These are phyloP conservation scores for Onthophagus sagittarius DNA, from an alignment of 2,888 invertebrate genomes.

Conservation along the genomic window DNA sequence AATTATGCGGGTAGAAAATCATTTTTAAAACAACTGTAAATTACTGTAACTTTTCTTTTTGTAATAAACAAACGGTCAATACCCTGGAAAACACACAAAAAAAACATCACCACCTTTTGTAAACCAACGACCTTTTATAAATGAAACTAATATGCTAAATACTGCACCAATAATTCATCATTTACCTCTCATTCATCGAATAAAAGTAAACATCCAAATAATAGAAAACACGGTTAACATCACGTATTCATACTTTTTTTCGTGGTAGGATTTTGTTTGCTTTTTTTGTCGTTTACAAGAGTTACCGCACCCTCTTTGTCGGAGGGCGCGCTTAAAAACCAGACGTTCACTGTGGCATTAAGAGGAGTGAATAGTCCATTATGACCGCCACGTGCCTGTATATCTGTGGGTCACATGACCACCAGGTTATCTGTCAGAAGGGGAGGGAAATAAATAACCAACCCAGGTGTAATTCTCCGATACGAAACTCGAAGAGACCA, in stretches of 20 bases:
- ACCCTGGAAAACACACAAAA: not conserved
- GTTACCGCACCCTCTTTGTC: not conserved
- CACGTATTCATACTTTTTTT: not conserved
- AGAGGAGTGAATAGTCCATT: slow-evolving; percentile 9
- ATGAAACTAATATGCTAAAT: not conserved
- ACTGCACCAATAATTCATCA: not conserved
- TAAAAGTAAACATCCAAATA: not conserved
- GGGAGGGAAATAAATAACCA: not conserved
- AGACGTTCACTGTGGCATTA: not conserved
- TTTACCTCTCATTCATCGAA: not conserved
- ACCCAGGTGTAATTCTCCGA: not conserved
- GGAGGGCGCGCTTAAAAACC: not conserved
- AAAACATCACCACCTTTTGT: not conserved
- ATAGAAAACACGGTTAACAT: not conserved
- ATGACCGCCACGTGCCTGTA: slow-evolving; percentile 5
- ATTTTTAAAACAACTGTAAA: not conserved
- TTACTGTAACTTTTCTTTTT: not conserved
- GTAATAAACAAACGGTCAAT: not conserved
- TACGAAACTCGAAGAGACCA: not conserved
- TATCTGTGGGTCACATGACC: slow-evolving; percentile 6
- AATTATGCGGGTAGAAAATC: not conserved
- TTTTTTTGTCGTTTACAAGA: no score
- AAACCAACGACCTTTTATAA: not conserved
- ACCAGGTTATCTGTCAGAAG: not conserved
- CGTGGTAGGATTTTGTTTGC: not conserved